Evolutionary conservation across 2,797 vertebrate genomes (phyloP).

Genomic region (Spea hammondii): DNA sequence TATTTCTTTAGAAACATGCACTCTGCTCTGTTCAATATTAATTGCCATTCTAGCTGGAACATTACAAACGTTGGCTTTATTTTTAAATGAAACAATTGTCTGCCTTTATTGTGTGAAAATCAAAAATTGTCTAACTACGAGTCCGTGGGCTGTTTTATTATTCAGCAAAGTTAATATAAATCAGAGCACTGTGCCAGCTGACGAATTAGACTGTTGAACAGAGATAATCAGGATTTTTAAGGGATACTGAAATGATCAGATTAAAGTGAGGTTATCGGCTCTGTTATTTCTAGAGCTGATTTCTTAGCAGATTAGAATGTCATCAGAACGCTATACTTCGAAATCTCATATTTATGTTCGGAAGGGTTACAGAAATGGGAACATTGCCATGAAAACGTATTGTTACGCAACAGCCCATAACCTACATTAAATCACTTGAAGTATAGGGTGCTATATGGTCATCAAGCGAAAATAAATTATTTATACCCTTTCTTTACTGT

Average conservation of each 20-base stretch:
- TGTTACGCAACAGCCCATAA: background rate
- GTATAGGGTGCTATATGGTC: background rate
- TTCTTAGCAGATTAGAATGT: conserved; percentile 52
- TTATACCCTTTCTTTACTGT: background rate
- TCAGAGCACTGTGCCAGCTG: conserved; percentile 26
- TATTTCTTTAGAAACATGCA: background rate
- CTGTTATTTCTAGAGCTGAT: conserved; percentile 51
- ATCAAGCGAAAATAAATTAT: background rate
- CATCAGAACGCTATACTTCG: conserved; percentile 41
- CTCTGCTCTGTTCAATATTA: background rate
- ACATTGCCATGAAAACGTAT: background rate
- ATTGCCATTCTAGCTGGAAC: no score
- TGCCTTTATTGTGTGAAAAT: background rate
- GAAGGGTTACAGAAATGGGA: conserved; percentile 11
- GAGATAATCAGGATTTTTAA: conserved; percentile 52
- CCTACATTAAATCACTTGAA: background rate
- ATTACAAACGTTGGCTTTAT: no score
- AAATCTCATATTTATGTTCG: conserved; percentile 35
- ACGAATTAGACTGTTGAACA: conserved; percentile 51
- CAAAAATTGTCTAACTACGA: conserved; percentile 31
- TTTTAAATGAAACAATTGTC: background rate
- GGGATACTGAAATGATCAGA: conserved; percentile 53
- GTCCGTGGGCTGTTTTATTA: conserved; percentile 8
- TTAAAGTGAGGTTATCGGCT: conserved; percentile 49
- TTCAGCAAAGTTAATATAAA: conserved; percentile 45